phyloP scores from a whole-genome alignment of 2,888 invertebrate species.

The Chymomyza caudatula region DNA sequence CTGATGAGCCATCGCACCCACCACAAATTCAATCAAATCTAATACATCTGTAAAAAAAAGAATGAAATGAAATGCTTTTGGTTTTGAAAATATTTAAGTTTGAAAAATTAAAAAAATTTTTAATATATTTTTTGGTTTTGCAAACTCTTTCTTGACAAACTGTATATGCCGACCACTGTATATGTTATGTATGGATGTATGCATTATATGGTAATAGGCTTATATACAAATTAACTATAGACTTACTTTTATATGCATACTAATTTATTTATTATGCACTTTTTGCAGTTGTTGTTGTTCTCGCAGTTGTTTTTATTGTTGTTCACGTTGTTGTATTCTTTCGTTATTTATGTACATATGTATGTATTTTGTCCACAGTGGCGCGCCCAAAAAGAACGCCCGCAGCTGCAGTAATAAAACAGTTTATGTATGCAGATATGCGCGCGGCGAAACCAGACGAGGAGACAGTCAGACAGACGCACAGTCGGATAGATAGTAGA shows the following conservation, averaged over 20 bases:
- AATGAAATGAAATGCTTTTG: no score
- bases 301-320: neutral
- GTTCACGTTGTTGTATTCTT: neutral
- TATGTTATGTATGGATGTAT: neutral
- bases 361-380: conserved; percentile 40
- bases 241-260: neutral
- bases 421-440: conserved; percentile 26
- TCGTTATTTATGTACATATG: conserved; percentile 25
- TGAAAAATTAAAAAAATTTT: no score
- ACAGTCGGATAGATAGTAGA: conserved; percentile 33
- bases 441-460: conserved; percentile 22
- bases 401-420: conserved; percentile 66
- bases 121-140: no score
- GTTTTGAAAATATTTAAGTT: no score
- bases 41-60: no score
- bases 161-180: neutral
- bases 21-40: no score
- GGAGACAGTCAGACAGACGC: conserved; percentile 27
- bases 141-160: no score
- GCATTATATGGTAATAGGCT: no score
- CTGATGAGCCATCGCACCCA: no score
- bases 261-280: neutral
- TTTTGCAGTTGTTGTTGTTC: neutral
- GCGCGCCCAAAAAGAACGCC: conserved; percentile 67
- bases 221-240: no score